Evolutionary conservation across 2,113 vertebrate genomes (phyloP), one percentile per base, ranked within the genome.

Genomic region (Chloroceryle aenea): DNA sequence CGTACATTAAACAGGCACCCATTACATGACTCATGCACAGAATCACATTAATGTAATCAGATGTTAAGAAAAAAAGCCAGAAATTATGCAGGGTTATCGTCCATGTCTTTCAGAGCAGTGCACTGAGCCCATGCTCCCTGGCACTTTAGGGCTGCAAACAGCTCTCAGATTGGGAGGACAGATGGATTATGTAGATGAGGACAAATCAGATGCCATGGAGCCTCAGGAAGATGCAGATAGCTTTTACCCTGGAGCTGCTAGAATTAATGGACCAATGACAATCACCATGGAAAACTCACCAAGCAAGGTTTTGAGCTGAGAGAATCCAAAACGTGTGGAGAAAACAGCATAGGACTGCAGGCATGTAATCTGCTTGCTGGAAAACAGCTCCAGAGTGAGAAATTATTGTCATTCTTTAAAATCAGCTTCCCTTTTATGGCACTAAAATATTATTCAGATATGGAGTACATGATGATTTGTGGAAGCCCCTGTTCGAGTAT

Each of bases 111-210:
- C 78, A 74, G 64, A 83, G 64, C 1, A 3, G 48, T 6, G 3
- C 67, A 34, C 62, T 32, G 71, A 86, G 86, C 69, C 62, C 55
- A 22, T 34, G 52, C 42, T 85, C 73, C 50, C 62, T 77, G 81
- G 50, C 69, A 90, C 85, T 66, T 83, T 5, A 73, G 89, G 81
- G 62, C 87, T 78, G 32, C 55, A 76, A 42, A 42, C 52, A 68
- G 58, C 47, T 94, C 67, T 77, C 69, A 45, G 45, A 67, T 2
- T 14, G 3, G 36, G 40, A 36, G 68, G 66, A 95, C 89, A 95
- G 94, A 95, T 91, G 92, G 96, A 87, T 96, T 97, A 95, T 87
- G 73, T 42, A 97, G 91, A 96, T 96, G 80, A 95, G 86, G 84
- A 90, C 82, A 95, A 95, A 83, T 87, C 73, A 90, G 32, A 93